Base-by-base conservation (phyloP, 2,888 invertebrate genomes). In the Geotrupes spiniger region DNA sequence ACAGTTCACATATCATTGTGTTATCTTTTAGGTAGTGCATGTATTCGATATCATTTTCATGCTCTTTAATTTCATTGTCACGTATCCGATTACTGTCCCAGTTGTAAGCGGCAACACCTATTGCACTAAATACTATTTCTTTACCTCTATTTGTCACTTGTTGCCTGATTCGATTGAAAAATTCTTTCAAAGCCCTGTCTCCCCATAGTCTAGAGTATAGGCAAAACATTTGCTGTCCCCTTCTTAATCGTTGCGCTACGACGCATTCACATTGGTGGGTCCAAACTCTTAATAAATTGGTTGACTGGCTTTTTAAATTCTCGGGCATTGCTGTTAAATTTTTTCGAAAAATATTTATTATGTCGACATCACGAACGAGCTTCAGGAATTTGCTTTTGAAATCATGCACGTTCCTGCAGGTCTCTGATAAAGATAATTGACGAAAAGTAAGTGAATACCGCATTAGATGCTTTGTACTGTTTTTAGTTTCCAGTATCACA, bases 181-280 rank as follows among this genome's bases (percentile, higher is more conserved):
- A 74, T 49, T 80, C 77, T 48, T 69, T 76, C 1, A 84, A 66
- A 2, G 80, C 80, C 11, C 74, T 71, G 43, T 83, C 80, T 43
- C 82, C 83, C 78, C 84, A 84, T 52, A 83, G 75, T 52, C 75
- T 77, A 6, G 79, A 77, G 60, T 84, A 85, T 42, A 84, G 71
- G 44, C 76, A 76, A 57, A 83, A 75, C 66, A 84, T 76, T 63
- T 84, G 84, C 53, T 83, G 78, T n/a, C 79, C 76, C 37, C 83
- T 75, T 43, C 82, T 72, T 1, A 84, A 70, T 26, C 82, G 74
- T 60, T 84, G 83, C 1, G 83, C 84, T 10, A 78, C 52, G 33
- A 79, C 77, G 57, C 76, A 78, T 65, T 79, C 78, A 55, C 77
- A 79, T 54, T 79, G 79, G 55, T 75, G 74, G 4, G 74, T 69